Evolutionary conservation across 2,888 invertebrate genomes (phyloP).

Genomic region (Yponomeuta cagnagella): DNA sequence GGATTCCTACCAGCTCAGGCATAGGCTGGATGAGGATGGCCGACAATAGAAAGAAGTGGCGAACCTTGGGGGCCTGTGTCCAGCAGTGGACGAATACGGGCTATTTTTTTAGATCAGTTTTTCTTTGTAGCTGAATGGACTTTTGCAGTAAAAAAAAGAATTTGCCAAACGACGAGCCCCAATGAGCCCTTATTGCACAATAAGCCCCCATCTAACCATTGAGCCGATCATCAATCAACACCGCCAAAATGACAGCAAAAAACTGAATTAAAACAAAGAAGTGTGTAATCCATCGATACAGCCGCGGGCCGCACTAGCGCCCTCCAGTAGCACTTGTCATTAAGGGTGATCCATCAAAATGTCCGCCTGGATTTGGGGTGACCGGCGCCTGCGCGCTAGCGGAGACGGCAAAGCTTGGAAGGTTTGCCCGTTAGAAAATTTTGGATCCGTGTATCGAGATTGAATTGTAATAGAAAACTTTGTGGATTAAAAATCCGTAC

Average conservation of each 20-base stretch:
- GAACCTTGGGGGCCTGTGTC: no score
- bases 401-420: slow-evolving; percentile 45
- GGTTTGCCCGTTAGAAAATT: neutral
- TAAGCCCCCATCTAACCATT: neutral
- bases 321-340: slow-evolving; percentile 67
- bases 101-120: no score
- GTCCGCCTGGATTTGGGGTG: slow-evolving; percentile 73
- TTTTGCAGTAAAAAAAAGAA: no score
- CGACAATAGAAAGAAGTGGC: no score
- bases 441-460: no score
- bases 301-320: slow-evolving; percentile 34
- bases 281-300: slow-evolving; percentile 1
- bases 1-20: no score
- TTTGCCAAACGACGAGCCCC: no score
- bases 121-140: no score
- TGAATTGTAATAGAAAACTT: no score
- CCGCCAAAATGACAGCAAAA: neutral
- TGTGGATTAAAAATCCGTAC: no score
- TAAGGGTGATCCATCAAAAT: slow-evolving; percentile 76
- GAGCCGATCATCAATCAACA: neutral
- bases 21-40: no score
- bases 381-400: slow-evolving; percentile 54
- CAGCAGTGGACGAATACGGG: no score
- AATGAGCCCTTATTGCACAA: neutral
- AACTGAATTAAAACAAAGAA: slow-evolving; percentile 2